Percentiles rank a stretch among this genome's conserved stretches.
phyloP scores from a whole-genome alignment of 2,113 vertebrate genomes.

The Thalassoma bifasciatum region DNA sequence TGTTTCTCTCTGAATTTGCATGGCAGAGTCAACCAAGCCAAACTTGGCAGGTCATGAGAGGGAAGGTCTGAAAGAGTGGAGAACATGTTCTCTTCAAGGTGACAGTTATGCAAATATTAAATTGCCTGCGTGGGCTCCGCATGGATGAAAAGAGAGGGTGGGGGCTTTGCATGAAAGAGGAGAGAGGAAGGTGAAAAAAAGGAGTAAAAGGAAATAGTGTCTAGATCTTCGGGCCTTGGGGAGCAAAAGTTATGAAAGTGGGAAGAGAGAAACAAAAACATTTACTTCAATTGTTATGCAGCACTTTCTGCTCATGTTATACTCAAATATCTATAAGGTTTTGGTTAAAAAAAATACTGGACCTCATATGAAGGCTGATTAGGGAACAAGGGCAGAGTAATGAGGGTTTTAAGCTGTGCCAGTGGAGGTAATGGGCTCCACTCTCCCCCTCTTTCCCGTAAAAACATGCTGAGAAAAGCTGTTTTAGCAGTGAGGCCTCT shows the following conservation, averaged over 20 bases:
- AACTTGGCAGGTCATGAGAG: conserved; percentile 36
- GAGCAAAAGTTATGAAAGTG: not conserved
- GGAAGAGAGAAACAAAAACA: not conserved
- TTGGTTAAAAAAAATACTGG: too few relatives aligned
- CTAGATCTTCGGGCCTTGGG: not conserved
- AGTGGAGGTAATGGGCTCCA: conserved; percentile 13
- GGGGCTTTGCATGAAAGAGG: not conserved
- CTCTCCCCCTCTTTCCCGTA: conserved; percentile 25
- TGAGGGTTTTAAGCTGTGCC: conserved; percentile 17
- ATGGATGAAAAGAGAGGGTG: not conserved
- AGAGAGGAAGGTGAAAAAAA: not conserved
- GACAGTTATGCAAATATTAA: conserved; percentile 80
- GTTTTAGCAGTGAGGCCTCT: conserved; percentile 58
- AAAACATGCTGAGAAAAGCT: conserved; percentile 67
- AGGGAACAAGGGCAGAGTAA: conserved; percentile 7
- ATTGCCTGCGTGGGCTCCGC: conserved; percentile 16
- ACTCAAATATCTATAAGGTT: too few relatives aligned
- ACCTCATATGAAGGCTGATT: not conserved
- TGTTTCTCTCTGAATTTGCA: conserved; percentile 68
- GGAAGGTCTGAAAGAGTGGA: conserved; percentile 17
- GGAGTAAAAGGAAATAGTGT: not conserved
- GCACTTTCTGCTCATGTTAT: not conserved
- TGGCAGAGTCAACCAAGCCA: conserved; percentile 25
- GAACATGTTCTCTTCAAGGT: conserved; percentile 48
- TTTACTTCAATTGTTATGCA: not conserved